Conservation (phyloP, 2,888 invertebrate species). For the Orchesellides sinensis region DNA sequence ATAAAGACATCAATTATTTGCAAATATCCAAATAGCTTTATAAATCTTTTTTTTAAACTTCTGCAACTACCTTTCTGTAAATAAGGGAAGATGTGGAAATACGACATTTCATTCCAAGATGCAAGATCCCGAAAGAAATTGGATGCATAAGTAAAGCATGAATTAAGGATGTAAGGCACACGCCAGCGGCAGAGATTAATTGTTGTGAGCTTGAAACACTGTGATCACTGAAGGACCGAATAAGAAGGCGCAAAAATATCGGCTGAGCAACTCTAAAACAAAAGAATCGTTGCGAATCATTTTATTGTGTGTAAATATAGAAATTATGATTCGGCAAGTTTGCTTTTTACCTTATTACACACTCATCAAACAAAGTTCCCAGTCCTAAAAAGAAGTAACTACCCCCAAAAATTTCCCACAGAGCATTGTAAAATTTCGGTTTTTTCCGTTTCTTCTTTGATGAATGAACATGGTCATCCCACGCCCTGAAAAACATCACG, state of each 20-base stretch:
- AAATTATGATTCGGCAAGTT: not conserved
- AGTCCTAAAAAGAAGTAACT: constrained; percentile 78
- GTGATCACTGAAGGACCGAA: constrained; percentile 80
- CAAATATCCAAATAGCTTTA: not conserved
- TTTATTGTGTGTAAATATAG: not conserved
- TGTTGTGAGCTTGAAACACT: constrained; percentile 77
- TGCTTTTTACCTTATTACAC: constrained; percentile 76
- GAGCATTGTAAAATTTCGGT: constrained; percentile 78
- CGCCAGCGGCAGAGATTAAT: constrained; percentile 67
- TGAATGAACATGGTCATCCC: constrained; percentile 80
- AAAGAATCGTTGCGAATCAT: not conserved
- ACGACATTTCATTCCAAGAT: constrained; percentile 90
- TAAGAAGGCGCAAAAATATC: constrained; percentile 82
- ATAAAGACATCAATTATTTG: not conserved
- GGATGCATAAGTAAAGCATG: constrained; percentile 90
- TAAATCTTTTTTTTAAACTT: not conserved
- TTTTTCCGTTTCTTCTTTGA: constrained; percentile 75
- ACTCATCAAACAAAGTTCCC: constrained; percentile 78
- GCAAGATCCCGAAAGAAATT: constrained; percentile 89
- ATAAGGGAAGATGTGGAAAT: constrained; percentile 89
- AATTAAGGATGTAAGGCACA: constrained; percentile 79
- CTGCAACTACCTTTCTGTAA: constrained; percentile 85
- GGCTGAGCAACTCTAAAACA: constrained; percentile 82
- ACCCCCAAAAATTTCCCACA: constrained; percentile 78
- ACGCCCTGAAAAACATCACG: constrained; percentile 77